These are phyloP conservation scores for Acanthisitta chloris DNA, from an alignment of 2,113 vertebrate genomes.

Conservation along the genomic window DNA sequence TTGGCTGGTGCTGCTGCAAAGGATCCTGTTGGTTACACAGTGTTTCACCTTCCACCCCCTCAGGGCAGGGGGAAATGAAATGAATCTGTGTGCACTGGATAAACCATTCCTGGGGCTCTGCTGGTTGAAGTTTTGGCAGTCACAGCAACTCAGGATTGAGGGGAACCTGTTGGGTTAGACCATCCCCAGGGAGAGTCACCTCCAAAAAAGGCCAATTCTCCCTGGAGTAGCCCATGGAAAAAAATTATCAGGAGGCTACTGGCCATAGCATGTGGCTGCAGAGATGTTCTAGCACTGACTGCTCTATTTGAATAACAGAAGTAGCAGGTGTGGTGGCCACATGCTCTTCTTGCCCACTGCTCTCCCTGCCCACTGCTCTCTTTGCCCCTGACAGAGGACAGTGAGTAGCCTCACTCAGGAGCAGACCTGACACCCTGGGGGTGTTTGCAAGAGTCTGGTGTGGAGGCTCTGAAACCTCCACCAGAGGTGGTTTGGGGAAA, in stretches of 20 bases:
- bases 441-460: neutral
- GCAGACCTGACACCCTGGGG: fast-evolving
- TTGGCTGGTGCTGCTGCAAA: neutral
- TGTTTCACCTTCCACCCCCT: neutral
- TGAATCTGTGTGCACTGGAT: neutral
- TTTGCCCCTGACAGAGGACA: neutral
- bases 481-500: neutral
- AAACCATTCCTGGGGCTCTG: fast-evolving
- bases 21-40: neutral
- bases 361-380: too few relatives aligned
- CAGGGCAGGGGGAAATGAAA: neutral
- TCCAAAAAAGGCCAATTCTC: neutral
- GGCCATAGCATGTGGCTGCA: fast-evolving
- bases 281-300: neutral
- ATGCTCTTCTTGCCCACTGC: too few relatives aligned
- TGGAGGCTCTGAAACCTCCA: neutral
- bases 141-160: fast-evolving
- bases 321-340: neutral
- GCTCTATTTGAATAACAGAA: fast-evolving
- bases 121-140: neutral
- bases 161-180: fast-evolving
- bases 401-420: neutral
- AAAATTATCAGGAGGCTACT: fast-evolving
- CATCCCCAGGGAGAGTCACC: neutral
- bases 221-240: neutral